Evolutionary conservation across 2,797 vertebrate species (phyloP).

Genomic region (Chelonia mydas): DNA sequence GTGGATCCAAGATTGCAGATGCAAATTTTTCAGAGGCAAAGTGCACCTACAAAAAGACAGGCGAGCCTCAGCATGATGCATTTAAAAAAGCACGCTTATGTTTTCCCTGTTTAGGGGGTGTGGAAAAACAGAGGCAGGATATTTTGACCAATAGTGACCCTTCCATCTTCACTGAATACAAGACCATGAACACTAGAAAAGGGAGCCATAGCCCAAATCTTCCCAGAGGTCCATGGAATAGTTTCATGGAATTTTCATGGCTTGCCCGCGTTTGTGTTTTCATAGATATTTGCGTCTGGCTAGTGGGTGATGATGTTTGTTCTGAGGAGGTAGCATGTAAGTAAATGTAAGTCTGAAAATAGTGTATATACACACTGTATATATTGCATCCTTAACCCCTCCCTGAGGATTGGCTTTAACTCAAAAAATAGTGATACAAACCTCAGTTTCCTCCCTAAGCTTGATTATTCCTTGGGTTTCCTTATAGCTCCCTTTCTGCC

Average conservation of each 20-base stretch:
- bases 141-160: background rate
- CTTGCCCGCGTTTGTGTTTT: background rate
- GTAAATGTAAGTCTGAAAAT: background rate
- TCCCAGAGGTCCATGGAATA: background rate
- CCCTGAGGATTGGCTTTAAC: background rate
- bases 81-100: background rate
- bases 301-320: background rate
- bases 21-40: background rate
- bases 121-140: background rate
- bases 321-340: background rate
- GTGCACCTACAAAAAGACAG: background rate
- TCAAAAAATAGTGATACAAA: background rate
- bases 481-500: background rate
- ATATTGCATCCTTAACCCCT: background rate
- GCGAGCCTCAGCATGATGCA: background rate
- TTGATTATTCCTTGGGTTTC: background rate
- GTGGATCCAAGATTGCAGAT: background rate
- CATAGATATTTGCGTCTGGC: background rate
- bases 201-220: background rate
- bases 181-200: background rate
- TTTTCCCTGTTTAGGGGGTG: background rate
- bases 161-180: background rate
- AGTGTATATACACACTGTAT: background rate
- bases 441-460: background rate
- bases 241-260: background rate